Conservation (phyloP, 2,888 invertebrate genomes). For the Lottia scabra region DNA sequence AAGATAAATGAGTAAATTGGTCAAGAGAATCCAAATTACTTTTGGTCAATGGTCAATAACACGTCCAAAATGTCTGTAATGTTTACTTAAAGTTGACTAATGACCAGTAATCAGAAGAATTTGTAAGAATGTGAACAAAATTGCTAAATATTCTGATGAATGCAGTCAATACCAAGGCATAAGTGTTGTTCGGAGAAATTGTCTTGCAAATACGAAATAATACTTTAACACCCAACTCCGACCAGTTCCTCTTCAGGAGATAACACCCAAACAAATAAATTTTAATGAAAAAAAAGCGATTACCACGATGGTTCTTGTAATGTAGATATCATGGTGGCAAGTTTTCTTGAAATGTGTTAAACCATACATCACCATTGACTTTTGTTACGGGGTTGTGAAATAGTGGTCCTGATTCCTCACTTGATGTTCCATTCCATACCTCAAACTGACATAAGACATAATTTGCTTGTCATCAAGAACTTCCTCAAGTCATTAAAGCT, state of each 20-base stretch:
- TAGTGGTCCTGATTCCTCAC: not conserved
- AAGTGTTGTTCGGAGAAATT: no score
- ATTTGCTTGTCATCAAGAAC: slow-evolving; percentile 4
- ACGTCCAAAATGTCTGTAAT: not conserved
- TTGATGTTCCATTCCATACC: not conserved
- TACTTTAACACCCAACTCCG: no score
- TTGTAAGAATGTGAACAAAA: no score
- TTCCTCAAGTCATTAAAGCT: slow-evolving; percentile 1
- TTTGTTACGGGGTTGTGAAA: not conserved
- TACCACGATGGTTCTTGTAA: no score
- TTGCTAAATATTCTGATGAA: no score
- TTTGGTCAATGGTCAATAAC: slow-evolving; percentile 1
- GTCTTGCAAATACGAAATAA: no score
- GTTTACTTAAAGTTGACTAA: not conserved
- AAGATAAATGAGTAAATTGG: slow-evolving; percentile 1
- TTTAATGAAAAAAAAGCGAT: no score
- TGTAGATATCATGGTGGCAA: no score
- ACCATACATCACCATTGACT: slow-evolving; percentile 3
- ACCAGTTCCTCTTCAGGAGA: no score
- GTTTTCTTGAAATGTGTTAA: no score
- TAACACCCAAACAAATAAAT: no score
- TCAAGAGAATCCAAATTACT: not conserved
- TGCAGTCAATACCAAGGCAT: no score
- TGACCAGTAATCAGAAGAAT: not conserved
- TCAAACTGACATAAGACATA: slow-evolving; percentile 6